These are phyloP conservation scores for Hippocampus abdominalis DNA, from an alignment of 2,113 vertebrate genomes.

Conservation along the genomic window DNA sequence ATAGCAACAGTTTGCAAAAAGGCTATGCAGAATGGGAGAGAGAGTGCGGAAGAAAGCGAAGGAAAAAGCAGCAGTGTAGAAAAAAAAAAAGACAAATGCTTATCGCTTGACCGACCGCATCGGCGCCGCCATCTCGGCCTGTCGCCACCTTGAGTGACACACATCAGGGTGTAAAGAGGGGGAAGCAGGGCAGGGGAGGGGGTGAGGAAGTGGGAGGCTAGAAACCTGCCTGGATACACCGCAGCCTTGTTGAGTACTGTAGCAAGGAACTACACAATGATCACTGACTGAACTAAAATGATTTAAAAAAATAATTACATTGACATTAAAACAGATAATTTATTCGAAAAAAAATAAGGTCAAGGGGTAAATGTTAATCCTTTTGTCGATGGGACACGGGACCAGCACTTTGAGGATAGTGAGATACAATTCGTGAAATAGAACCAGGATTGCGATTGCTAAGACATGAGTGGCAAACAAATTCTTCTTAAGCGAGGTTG, in stretches of 20 bases:
- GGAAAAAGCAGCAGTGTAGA: slow-evolving; percentile 20
- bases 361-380: too few relatives aligned
- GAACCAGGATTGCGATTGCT: too few relatives aligned
- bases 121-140: slow-evolving; percentile 46
- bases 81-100: slow-evolving; percentile 43
- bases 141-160: slow-evolving; percentile 61
- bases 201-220: slow-evolving; percentile 38
- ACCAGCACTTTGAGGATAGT: too few relatives aligned
- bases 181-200: slow-evolving; percentile 40
- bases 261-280: background rate
- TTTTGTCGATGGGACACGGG: fast-evolving
- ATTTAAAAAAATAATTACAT: background rate
- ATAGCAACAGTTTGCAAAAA: slow-evolving; percentile 37
- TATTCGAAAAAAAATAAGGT: background rate
- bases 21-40: slow-evolving; percentile 18
- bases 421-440: too few relatives aligned
- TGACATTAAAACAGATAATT: background rate
- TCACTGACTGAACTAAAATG: background rate
- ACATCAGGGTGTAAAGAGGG: slow-evolving; percentile 40
- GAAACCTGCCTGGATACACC: slow-evolving; percentile 17
- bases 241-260: background rate
- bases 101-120: slow-evolving; percentile 40
- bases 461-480: too few relatives aligned
- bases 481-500: too few relatives aligned
- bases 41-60: slow-evolving; percentile 9